phyloP scores from a whole-genome alignment of 2,797 vertebrate species.

The Enteromius trimaculatus region DNA sequence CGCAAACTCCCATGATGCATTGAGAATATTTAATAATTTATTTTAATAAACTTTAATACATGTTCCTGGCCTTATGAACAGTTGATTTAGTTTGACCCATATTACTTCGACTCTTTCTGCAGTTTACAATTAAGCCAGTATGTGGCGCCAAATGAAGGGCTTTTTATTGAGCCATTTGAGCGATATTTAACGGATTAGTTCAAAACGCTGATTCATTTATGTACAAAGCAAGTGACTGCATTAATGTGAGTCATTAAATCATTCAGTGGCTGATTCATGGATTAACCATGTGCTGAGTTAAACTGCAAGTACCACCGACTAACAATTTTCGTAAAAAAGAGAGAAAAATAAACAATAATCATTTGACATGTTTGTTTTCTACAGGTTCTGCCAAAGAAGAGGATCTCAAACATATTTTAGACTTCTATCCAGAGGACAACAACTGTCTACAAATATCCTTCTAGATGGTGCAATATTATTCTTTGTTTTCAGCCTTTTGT shows the following conservation, averaged over 20 bases:
- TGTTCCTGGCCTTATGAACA: neutral
- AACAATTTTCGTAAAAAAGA: neutral
- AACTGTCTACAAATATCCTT: slow-evolving; percentile 95
- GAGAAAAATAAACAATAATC: neutral
- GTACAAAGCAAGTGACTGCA: neutral
- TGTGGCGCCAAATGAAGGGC: neutral
- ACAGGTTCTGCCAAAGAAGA: slow-evolving; percentile 79
- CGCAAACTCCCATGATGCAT: neutral
- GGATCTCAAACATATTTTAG: slow-evolving; percentile 71
- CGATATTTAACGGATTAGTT: neutral
- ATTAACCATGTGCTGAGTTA: neutral
- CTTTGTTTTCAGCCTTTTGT: neutral
- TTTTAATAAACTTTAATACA: neutral
- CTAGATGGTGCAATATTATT: neutral
- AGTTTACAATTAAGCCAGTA: neutral
- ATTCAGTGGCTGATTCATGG: neutral
- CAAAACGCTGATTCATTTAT: neutral
- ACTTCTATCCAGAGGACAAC: slow-evolving; percentile 89
- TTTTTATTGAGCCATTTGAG: neutral
- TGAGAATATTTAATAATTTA: neutral
- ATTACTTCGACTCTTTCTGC: neutral
- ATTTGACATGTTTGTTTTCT: neutral
- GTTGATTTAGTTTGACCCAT: neutral
- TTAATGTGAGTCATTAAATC: neutral
- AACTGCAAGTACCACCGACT: neutral